phyloP scores from a whole-genome alignment of 2,797 vertebrate species.

The Salarias fasciatus region DNA sequence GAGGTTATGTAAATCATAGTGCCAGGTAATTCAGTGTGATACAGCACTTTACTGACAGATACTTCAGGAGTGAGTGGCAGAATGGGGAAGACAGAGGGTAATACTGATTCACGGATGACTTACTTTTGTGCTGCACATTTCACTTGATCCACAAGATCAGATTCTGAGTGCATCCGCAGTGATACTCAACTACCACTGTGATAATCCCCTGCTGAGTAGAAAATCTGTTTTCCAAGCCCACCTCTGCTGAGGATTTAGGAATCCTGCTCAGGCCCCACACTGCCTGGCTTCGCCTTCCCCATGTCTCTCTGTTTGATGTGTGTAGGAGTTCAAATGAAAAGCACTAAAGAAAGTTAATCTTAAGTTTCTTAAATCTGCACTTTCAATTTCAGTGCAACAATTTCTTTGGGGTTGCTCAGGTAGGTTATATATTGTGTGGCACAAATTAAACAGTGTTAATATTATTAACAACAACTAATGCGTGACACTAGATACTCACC shows the following conservation, averaged over 20 bases:
- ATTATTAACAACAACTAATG: constrained; percentile 62
- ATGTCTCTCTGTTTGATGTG: too few species aligned
- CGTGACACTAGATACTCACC: constrained; percentile 38
- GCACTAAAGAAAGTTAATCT: constrained; percentile 3
- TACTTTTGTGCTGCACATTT: too few species aligned
- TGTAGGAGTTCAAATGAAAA: too few species aligned
- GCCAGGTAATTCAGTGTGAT: constrained; percentile 30
- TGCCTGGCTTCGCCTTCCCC: too few species aligned
- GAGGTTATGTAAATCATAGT: constrained; percentile 37
- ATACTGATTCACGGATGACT: constrained; percentile 44
- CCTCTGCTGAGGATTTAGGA: background rate
- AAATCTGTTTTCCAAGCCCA: too few species aligned
- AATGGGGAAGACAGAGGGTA: constrained; percentile 12
- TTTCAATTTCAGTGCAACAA: constrained; percentile 93
- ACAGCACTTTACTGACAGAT: constrained; percentile 41
- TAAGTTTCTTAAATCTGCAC: constrained; percentile 59
- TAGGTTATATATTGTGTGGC: constrained; percentile 78
- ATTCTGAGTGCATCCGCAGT: too few species aligned
- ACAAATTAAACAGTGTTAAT: constrained; percentile 2
- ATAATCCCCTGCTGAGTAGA: too few species aligned
- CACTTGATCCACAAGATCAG: too few species aligned
- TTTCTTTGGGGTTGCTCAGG: constrained; percentile 98
- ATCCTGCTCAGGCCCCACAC: constrained; percentile 1
- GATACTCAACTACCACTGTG: too few species aligned
- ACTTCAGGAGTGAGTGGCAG: constrained; percentile 36